A percentile compares a stretch with the other conserved stretches of the same genome.
Conservation (phyloP, 2,888 invertebrate genomes). For the Dynastes grantii region DNA sequence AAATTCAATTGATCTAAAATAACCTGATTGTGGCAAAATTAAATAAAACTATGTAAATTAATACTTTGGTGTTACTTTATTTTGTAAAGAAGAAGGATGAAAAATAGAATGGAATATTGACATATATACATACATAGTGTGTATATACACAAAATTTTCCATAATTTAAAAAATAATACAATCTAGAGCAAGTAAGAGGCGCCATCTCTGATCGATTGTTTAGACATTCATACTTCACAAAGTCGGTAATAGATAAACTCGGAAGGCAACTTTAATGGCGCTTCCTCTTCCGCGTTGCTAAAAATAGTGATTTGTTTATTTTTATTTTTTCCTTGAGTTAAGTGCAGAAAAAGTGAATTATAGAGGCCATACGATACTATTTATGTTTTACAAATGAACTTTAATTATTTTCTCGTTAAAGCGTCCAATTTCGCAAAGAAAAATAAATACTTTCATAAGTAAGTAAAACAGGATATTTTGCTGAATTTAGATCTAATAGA, state of each 20-base stretch:
- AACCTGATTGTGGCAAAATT: too few species aligned
- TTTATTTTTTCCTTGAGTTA: neutral
- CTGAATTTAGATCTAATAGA: neutral
- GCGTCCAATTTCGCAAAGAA: neutral
- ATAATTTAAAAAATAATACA: too few species aligned
- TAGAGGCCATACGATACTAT: neutral
- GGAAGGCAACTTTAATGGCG: constrained; percentile 3
- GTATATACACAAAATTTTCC: too few species aligned
- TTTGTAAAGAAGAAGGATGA: too few species aligned
- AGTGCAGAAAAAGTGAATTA: constrained; percentile 12
- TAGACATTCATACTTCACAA: neutral
- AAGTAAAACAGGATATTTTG: constrained; percentile 19
- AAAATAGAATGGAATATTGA: too few species aligned
- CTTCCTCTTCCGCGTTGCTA: neutral
- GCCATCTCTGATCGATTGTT: neutral
- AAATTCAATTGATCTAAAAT: too few species aligned
- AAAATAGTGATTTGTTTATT: constrained; percentile 22
- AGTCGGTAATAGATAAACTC: neutral
- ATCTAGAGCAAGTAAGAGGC: neutral
- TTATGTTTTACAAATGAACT: neutral
- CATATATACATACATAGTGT: too few species aligned
- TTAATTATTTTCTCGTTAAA: constrained; percentile 1
- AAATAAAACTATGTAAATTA: too few species aligned
- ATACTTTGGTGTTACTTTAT: too few species aligned
- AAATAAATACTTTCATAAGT: constrained; percentile 43